These are phyloP conservation scores for Pantherophis alleghaniensis DNA, from an alignment of 2,797 vertebrate genomes.

Conservation along the genomic window DNA sequence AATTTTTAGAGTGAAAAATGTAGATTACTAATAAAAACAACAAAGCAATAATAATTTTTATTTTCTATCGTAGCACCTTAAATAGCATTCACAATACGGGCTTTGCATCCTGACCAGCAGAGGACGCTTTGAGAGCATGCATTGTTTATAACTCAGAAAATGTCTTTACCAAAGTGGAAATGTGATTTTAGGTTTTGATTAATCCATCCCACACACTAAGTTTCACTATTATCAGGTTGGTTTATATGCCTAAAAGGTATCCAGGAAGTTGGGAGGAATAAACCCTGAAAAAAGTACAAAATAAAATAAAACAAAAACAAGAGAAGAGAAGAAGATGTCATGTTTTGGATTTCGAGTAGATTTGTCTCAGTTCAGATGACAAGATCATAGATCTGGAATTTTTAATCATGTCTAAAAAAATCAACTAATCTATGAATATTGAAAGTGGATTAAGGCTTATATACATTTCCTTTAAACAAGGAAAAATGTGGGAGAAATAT, in stretches of 20 bases:
- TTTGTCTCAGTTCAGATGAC: neutral
- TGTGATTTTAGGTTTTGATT: conserved; percentile 12
- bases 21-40: neutral
- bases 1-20: neutral
- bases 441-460: too few species aligned
- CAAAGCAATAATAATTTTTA: neutral
- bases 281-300: neutral
- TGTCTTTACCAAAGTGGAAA: neutral
- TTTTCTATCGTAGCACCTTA: neutral
- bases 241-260: neutral
- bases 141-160: neutral
- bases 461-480: neutral
- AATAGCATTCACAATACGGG: neutral
- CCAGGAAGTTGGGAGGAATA: neutral
- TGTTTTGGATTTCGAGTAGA: neutral
- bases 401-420: neutral
- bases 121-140: conserved; percentile 59
- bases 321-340: neutral
- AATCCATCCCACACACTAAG: neutral
- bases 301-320: neutral
- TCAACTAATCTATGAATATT: neutral
- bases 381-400: neutral
- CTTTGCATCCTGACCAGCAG: conserved; percentile 52
- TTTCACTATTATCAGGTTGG: neutral
- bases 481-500: neutral